A percentile compares a stretch with the other conserved stretches of the same genome.
Evolutionary conservation across 92 coral and sea anemone genomes (phyloP).

Genomic region (Diadumene lineata): DNA sequence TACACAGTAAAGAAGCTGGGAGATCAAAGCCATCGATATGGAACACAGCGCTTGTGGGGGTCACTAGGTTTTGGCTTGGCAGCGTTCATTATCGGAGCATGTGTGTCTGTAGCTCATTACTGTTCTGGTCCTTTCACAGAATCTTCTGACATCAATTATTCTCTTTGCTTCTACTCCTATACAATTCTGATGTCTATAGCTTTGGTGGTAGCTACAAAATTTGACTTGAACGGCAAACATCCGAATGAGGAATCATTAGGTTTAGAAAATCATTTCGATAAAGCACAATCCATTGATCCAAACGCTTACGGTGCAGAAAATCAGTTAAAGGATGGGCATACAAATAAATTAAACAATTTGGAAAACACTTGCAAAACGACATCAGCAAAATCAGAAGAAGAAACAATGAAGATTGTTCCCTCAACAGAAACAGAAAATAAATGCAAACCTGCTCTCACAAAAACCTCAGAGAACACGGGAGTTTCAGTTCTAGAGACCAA

Average conservation of each 20-base stretch:
- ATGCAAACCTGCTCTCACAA: background rate
- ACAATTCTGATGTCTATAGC: slow-evolving; percentile 47
- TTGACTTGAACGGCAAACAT: slow-evolving; percentile 27
- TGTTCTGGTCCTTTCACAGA: slow-evolving; percentile 41
- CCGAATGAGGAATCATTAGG: too few relatives aligned
- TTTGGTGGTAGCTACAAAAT: slow-evolving; percentile 31
- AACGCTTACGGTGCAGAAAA: too few relatives aligned
- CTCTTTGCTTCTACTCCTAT: slow-evolving; percentile 51
- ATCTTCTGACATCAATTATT: slow-evolving; percentile 42
- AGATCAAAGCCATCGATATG: slow-evolving; percentile 62
- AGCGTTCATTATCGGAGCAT: slow-evolving; percentile 70
- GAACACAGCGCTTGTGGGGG: slow-evolving; percentile 83
- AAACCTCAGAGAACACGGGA: background rate
- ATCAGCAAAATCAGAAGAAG: background rate
- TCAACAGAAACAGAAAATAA: slow-evolving; percentile 4
- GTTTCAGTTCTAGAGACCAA: too few relatives aligned
- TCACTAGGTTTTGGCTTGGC: slow-evolving; percentile 83
- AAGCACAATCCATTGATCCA: too few relatives aligned
- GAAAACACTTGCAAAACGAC: too few relatives aligned
- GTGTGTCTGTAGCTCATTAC: slow-evolving; percentile 52
- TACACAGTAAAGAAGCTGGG: slow-evolving; percentile 67
- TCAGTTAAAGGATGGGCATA: too few relatives aligned
- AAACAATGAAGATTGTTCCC: background rate
- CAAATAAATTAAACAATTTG: too few relatives aligned
- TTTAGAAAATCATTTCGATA: too few relatives aligned